Evolutionary conservation across 2,113 vertebrate species (phyloP).

Genomic region (Mormyrus lacerda): DNA sequence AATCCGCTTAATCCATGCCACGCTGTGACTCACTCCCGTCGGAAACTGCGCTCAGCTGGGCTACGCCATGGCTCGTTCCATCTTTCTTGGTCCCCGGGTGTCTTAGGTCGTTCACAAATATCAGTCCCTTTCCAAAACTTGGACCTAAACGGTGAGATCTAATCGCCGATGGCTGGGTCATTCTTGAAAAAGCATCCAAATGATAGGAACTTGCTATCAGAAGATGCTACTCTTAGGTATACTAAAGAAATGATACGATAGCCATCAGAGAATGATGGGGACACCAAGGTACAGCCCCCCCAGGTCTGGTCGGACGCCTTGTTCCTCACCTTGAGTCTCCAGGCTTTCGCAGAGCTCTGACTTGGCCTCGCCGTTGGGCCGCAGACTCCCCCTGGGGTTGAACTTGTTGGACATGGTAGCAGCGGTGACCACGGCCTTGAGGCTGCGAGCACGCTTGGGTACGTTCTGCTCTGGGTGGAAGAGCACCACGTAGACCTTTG

Average conservation of each 20-base stretch:
- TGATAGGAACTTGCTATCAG: not conserved
- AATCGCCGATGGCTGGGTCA: not conserved
- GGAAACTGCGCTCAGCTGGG: not conserved
- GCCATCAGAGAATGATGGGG: not conserved
- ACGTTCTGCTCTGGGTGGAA: constrained; percentile 98
- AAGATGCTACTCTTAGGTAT: not conserved
- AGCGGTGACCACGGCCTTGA: constrained; percentile 91
- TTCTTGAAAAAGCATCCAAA: not conserved
- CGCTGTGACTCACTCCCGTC: not conserved
- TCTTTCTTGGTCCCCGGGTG: not conserved
- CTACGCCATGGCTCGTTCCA: not conserved
- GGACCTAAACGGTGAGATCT: not conserved
- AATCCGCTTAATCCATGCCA: not conserved
- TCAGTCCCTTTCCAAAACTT: not conserved
- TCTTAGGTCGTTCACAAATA: not conserved
- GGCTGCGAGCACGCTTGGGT: constrained; percentile 91
- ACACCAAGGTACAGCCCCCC: not conserved
- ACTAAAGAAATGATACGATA: not conserved
- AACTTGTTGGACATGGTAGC: constrained; percentile 99
- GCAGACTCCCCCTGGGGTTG: constrained; percentile 86
- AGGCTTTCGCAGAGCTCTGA: constrained; percentile 93
- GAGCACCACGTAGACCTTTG: constrained; percentile 96
- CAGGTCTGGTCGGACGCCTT: not conserved
- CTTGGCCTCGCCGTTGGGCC: constrained; percentile 95
- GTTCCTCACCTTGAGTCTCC: constrained; percentile 80